Conservation (phyloP, 2,888 invertebrate species). For the Ephialtes manifestator region DNA sequence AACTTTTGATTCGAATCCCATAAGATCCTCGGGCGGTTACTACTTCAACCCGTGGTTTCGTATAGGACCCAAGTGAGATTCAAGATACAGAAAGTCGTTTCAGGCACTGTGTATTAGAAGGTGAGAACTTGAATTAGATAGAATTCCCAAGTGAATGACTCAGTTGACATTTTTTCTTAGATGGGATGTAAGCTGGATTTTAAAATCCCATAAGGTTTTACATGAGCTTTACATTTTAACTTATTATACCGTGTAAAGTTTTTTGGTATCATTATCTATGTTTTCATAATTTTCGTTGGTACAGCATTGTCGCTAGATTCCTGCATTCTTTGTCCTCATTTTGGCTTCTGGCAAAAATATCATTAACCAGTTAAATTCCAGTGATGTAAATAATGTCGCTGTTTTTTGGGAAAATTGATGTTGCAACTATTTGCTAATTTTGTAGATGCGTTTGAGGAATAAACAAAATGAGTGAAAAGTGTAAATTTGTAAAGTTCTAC, state of each 20-base stretch:
- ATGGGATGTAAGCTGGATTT: not conserved
- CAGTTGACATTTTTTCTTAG: not conserved
- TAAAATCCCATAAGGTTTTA: not conserved
- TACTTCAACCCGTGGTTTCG: not conserved
- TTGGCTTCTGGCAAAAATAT: too few relatives aligned
- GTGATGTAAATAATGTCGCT: too few relatives aligned
- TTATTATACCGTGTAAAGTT: not conserved
- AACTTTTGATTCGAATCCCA: conserved; percentile 1
- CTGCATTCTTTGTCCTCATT: too few relatives aligned
- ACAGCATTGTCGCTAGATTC: too few relatives aligned
- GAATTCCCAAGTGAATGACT: not conserved
- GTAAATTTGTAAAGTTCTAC: too few relatives aligned
- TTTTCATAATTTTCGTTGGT: too few relatives aligned
- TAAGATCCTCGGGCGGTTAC: not conserved
- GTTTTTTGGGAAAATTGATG: too few relatives aligned
- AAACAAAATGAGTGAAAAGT: too few relatives aligned
- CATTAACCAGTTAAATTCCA: too few relatives aligned
- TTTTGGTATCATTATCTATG: not conserved
- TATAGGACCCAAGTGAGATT: conserved; percentile 3
- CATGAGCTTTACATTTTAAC: not conserved
- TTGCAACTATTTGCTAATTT: too few relatives aligned
- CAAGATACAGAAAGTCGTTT: not conserved
- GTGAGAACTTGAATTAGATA: not conserved
- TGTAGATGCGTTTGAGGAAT: too few relatives aligned
- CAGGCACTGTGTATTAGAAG: not conserved